Conservation (phyloP, 2,113 vertebrate species). For the Engraulis encrasicolus region DNA sequence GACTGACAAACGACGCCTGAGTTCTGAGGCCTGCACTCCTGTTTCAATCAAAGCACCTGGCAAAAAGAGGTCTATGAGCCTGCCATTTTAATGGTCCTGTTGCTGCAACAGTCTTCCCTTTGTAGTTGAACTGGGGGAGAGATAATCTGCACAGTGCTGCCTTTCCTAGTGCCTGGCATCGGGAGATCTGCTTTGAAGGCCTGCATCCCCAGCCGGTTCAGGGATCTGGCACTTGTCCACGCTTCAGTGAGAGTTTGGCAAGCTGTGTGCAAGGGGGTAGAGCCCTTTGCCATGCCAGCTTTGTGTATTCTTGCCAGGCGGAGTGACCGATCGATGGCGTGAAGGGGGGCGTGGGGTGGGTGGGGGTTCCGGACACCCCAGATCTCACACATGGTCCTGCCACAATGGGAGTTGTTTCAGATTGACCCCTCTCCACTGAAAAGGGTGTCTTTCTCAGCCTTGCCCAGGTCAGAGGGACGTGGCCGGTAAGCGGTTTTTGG, state of each 20-base stretch:
- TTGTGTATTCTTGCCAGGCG: conserved; percentile 40
- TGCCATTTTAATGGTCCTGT: conserved; percentile 50
- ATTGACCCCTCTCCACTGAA: not conserved
- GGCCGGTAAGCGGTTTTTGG: conserved; percentile 46
- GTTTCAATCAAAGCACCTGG: conserved; percentile 42
- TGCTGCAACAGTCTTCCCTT: conserved; percentile 53
- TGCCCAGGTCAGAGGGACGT: conserved; percentile 55
- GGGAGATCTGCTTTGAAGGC: conserved; percentile 50
- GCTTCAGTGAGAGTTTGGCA: conserved; percentile 47
- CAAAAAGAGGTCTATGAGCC: conserved; percentile 40
- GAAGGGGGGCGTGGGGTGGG: too few species aligned
- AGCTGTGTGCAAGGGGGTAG: conserved; percentile 20
- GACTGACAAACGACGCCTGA: conserved; percentile 5
- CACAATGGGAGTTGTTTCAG: conserved; percentile 30
- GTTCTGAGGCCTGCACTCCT: conserved; percentile 33
- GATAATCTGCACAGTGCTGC: conserved; percentile 52
- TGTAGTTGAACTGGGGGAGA: conserved; percentile 48
- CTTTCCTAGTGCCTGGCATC: conserved; percentile 50
- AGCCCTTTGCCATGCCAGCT: conserved; percentile 37
- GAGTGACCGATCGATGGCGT: conserved; percentile 16
- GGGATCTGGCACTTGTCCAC: conserved; percentile 42
- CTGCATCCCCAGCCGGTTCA: conserved; percentile 42
- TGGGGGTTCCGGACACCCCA: conserved; percentile 32
- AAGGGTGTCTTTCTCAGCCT: conserved; percentile 43
- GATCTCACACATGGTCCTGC: conserved; percentile 31